Evolutionary conservation across 2,113 vertebrate species (phyloP), one percentile per base, ranked within the genome.

Genomic region (Phainopepla nitens): DNA sequence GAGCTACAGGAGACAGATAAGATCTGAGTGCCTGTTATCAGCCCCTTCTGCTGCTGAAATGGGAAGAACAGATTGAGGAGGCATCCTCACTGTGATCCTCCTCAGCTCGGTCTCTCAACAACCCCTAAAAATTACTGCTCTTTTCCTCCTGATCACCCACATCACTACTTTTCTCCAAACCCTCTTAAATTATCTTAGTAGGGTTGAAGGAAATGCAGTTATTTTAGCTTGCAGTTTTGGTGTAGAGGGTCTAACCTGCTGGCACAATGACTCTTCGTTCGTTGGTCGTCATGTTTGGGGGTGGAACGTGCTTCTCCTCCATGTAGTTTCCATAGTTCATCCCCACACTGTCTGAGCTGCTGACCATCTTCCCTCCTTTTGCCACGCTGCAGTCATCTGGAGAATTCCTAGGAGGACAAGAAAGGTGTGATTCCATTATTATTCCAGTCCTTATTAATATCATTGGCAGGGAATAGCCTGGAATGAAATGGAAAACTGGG

Each of bases 201-300:
- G 33, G 28, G 11, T 29, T 39, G 44, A 41, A 36, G 28, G 16
- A 83, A 95, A 89, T 70, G 23, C 7, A 4, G 6, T 20, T 29
- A 50, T 50, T 68, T 73, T 6, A 25, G 6, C 23, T 25, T 44
- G 15, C 35, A 49, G 11, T 39, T 77, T 70, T 83, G 49, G 22
- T 41, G 54, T 6, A 42, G n/a, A 49, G 22, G n/a, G 10, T 90
- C 97, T 98, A 62, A 99, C 99, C 98, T 98, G 98, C 99, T 25
- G 99, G 99, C 47, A 99, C 98, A 65, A 99, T 99, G 82, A 99
- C 99, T 89, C 98, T 97, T 78, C 98, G 98, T 87, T 99, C 99
- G 8, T 96, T 98, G 57, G 98, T 99, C 57, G 98, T 98, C 98
- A 99, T 99, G 97, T 99, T 99, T 13, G 99, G 98, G 69, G 98